Evolutionary conservation across 2,113 vertebrate species (phyloP).

Genomic region (Myiopsitta monachus): DNA sequence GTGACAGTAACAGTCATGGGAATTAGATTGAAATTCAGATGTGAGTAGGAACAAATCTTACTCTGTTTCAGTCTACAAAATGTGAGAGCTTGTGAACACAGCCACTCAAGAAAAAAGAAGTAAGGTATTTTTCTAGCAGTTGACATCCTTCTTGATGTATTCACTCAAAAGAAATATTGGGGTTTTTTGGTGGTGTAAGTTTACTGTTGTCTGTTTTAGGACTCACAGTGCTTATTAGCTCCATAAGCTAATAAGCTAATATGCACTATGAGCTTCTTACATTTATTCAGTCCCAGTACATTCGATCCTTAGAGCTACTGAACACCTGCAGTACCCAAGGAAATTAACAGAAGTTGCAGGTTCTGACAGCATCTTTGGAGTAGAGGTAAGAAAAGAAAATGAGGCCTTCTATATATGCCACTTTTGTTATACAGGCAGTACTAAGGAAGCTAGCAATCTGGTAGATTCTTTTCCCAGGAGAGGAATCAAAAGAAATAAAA

Average conservation of each 20-base stretch:
- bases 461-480: neutral
- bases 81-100: neutral
- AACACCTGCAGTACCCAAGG: neutral
- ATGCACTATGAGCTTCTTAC: neutral
- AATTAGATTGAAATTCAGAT: neutral
- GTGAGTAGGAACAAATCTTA: neutral
- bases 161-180: neutral
- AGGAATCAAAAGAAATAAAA: conserved; percentile 11
- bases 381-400: neutral
- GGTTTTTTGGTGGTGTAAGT: neutral
- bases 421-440: neutral
- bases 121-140: neutral
- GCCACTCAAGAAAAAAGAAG: neutral
- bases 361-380: neutral
- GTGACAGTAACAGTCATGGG: neutral
- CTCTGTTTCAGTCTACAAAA: neutral
- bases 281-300: neutral
- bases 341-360: neutral
- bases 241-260: no score
- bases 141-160: neutral
- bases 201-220: neutral
- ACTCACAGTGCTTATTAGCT: neutral
- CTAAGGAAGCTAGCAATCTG: neutral
- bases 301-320: neutral
- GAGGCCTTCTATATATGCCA: neutral